Conservation (phyloP, 2,113 vertebrate genomes). For the Sphaerodactylus townsendi region DNA sequence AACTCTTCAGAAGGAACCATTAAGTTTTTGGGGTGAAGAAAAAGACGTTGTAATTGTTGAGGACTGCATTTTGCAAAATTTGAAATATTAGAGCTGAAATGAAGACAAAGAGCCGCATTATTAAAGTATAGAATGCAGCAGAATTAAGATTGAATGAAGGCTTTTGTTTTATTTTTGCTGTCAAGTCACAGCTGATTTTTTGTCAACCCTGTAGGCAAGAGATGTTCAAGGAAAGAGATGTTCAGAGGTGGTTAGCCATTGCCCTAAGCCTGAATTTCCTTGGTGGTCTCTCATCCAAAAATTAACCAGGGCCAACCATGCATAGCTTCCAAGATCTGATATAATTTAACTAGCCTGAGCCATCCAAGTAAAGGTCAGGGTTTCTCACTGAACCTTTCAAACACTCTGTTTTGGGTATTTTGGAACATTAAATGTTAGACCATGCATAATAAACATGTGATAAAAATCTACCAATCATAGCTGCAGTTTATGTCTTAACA, state of each 20-base stretch:
- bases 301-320: too few relatives aligned
- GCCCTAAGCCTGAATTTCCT: too few relatives aligned
- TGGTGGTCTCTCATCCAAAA: too few relatives aligned
- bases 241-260: too few relatives aligned
- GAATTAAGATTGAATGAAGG: not conserved
- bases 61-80: not conserved
- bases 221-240: too few relatives aligned
- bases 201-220: too few relatives aligned
- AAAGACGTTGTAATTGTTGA: slow-evolving; percentile 7
- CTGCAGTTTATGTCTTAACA: not conserved
- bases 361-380: too few relatives aligned
- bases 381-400: not conserved
- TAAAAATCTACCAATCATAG: accelerated
- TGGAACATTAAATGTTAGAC: not conserved
- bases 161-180: not conserved
- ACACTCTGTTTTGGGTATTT: not conserved
- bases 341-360: too few relatives aligned
- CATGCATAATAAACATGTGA: accelerated
- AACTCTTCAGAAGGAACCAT: slow-evolving; percentile 59
- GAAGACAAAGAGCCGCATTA: not conserved
- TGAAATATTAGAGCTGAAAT: not conserved
- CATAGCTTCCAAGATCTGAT: too few relatives aligned
- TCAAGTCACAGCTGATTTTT: too few relatives aligned
- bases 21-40: slow-evolving; percentile 47
- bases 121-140: not conserved